Base-by-base conservation (phyloP, 2,888 invertebrate species). In the Mythimna pallens region DNA sequence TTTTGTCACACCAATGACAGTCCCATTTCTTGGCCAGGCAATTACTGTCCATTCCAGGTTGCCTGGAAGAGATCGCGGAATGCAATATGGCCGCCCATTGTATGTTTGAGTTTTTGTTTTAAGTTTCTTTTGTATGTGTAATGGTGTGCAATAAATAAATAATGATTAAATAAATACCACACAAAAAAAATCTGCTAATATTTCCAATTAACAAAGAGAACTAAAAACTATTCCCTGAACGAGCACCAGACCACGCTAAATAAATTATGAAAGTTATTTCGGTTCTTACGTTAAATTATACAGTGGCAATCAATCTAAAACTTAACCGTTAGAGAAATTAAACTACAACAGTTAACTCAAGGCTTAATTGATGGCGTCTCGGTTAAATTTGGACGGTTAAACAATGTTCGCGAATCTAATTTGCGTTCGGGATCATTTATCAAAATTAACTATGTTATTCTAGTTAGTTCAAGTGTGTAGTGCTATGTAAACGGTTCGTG, bases 301-400 rank as follows among this genome's bases (percentile, higher is more conserved):
- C 70, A 62, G n/a, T 22, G 63, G 82, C 73, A 76, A 86, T 86
- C 84, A 83, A 87, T 86, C 87, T 83, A 77, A 85, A 87, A 87
- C 80, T 73, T 82, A 81, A 83, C 71, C 34, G 81, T 73, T 78
- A 77, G 80, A 74, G 78, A 85, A 83, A 85, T 79, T 85, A 82
- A 87, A 87, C 86, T 87, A 83, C 76, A 79, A 75, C 77, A 79
- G 78, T 83, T 80, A 86, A 76, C 74, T 80, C 61, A 40, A 67
- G 70, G 47, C 70, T 73, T 78, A 80, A 83, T 80, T 78, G 78
- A 83, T 85, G 86, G 70, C 72, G 73, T 65, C 72, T 77, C 70
- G 87, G 81, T 84, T 80, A 79, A 79, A 87, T 82, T 83, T 76
- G 68, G 86, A 87, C 87, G 78, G 77, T 82, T 86, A 75, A 78